Evolutionary conservation across 2,888 invertebrate species (phyloP), one percentile per base, ranked within the genome.

Genomic region (Drosophila multiciliata): DNA sequence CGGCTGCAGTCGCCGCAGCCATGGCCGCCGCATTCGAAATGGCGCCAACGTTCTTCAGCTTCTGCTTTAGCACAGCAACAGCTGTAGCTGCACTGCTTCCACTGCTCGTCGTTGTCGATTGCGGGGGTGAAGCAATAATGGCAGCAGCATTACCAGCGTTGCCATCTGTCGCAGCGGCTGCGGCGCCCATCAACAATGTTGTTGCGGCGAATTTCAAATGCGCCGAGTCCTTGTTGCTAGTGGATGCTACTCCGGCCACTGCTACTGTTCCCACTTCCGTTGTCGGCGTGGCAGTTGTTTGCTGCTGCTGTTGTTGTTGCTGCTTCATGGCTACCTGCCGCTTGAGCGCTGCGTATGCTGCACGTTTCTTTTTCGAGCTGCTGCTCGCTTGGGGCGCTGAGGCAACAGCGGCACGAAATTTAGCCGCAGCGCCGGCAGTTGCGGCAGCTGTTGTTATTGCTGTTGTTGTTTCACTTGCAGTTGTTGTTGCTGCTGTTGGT

Each of bases 171-270:
- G 92, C 91, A 72, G 91, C 90, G 50, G 91, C 91, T 38, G 91
- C 91, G 29, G 87, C 89, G n/a, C 89, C 91, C 78, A 91, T 90
- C 36, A 92, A 70, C 69, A 90, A 69, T 23, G 75, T 66, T 70
- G 91, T 82, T 65, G 91, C 85, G 67, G 91, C 83, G 55, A 91
- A 90, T 73, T 91, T 92, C 49, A 91, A 88, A 83, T 91, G 91
- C 65, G 91, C 83, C 63, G 90, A 60, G 58, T 86, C 87, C 64
- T 82, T 87, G 72, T 55, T 75, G 64, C 66, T 61, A 8, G 53
- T 26, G 12, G 65, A 26, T 20, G 65, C 66, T 17, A 57, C 68
- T 26, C 49, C 38, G 45, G 71, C 55, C 38, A 66, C 70, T 65
- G 74, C 60, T 58, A 73, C 64, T 52, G 64, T 40, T n/a, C 75